Evolutionary conservation across 2,797 vertebrate species (phyloP).

Genomic region (Emys orbicularis): DNA sequence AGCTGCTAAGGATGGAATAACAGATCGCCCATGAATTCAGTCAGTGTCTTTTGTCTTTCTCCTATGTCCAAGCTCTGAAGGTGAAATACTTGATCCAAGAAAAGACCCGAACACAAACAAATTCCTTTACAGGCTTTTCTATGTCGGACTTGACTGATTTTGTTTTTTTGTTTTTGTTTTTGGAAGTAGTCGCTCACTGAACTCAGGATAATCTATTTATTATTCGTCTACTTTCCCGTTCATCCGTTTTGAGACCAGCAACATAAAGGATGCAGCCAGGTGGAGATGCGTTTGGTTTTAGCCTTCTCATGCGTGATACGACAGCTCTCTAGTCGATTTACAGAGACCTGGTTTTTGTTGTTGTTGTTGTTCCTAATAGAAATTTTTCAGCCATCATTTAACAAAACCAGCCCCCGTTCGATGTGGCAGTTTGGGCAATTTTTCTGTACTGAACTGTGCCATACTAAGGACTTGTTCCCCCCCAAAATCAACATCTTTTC

Average conservation of each 20-base stretch:
- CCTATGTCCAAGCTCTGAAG: not conserved
- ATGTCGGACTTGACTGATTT: not conserved
- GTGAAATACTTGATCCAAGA: not conserved
- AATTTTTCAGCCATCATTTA: not conserved
- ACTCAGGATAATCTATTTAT: conserved; percentile 94
- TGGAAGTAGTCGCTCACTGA: conserved; percentile 65
- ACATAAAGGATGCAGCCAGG: not conserved
- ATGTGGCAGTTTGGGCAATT: not conserved
- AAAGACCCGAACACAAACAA: not conserved
- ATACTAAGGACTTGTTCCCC: not conserved
- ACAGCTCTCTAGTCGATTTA: not conserved
- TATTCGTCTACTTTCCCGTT: conserved; percentile 63
- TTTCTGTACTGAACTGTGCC: not conserved
- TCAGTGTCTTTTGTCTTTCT: not conserved
- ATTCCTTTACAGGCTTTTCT: not conserved
- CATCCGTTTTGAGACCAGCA: not conserved
- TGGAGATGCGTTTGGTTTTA: accelerated
- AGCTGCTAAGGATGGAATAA: not conserved
- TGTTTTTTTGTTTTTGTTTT: not conserved
- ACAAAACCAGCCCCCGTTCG: not conserved
- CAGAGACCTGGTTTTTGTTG: not conserved
- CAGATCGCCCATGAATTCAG: not conserved
- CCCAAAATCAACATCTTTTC: not conserved
- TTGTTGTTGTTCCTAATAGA: not conserved
- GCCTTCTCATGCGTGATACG: accelerated